Conservation (phyloP, 2,797 vertebrate species). For the Parauchenoglanis ngamensis region DNA sequence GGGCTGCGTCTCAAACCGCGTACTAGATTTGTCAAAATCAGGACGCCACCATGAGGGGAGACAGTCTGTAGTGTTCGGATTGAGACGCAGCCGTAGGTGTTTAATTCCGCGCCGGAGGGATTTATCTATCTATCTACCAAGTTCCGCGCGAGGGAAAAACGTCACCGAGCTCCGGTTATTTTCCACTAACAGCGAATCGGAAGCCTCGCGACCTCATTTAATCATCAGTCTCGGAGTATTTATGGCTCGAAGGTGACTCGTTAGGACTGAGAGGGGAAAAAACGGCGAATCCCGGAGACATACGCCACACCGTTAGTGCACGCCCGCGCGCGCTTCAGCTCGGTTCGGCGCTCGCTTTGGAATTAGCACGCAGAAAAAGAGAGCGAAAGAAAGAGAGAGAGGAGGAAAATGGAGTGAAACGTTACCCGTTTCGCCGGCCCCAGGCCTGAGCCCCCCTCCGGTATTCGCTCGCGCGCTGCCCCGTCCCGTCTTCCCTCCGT, state of each 20-base stretch:
- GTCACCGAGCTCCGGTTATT: conserved; percentile 2
- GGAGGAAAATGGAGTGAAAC: background rate
- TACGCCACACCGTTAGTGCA: conserved; percentile 24
- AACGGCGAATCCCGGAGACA: background rate
- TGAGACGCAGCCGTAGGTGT: conserved; percentile 5
- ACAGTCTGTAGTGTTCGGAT: background rate
- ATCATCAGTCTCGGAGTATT: background rate
- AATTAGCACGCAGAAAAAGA: background rate
- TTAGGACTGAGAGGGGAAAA: background rate
- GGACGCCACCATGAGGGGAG: background rate
- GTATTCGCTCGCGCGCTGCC: conserved; percentile 54
- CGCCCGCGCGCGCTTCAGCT: background rate
- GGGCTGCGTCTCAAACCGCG: conserved; percentile 6
- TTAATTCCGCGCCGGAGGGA: conserved; percentile 18
- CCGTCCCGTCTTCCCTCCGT: conserved; percentile 69
- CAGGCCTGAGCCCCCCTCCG: conserved; percentile 63
- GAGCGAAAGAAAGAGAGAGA: background rate
- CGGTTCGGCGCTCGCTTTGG: background rate
- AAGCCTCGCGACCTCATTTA: background rate
- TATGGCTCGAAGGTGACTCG: conserved; percentile 13
- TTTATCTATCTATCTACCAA: conserved; percentile 6
- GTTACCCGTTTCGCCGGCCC: conserved; percentile 35
- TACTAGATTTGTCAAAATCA: background rate
- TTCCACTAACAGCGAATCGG: background rate
- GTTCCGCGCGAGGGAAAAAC: background rate